These are phyloP conservation scores for Bugulina stolonifera DNA, from an alignment of 2,888 invertebrate genomes.

Conservation along the genomic window DNA sequence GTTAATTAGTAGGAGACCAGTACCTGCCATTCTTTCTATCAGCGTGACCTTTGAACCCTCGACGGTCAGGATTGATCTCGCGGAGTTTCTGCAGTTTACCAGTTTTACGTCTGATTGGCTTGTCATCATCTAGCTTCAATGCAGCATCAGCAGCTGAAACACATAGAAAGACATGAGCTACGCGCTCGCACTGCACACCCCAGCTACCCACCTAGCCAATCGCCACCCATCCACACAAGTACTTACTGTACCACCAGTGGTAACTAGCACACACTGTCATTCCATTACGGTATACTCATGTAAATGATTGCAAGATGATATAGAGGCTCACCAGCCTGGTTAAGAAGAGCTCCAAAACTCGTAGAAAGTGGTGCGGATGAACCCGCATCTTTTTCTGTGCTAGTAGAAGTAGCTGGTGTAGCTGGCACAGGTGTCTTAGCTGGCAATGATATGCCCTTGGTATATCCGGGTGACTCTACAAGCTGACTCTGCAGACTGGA, in stretches of 20 bases:
- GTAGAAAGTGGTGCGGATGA: background rate
- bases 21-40: too few relatives aligned
- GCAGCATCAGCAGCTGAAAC: background rate
- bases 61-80: background rate
- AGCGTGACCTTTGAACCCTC: background rate
- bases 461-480: too few relatives aligned
- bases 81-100: background rate
- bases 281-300: too few relatives aligned
- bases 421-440: background rate
- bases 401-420: background rate
- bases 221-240: too few relatives aligned
- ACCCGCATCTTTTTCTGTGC: background rate
- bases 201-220: too few relatives aligned
- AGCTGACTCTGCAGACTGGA: background rate
- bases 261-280: too few relatives aligned
- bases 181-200: too few relatives aligned
- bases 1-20: too few relatives aligned
- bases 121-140: background rate
- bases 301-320: too few relatives aligned
- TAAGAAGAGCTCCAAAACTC: slow-evolving; percentile 3
- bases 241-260: too few relatives aligned
- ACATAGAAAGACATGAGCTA: background rate
- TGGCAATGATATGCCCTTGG: too few relatives aligned
- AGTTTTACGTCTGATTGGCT: background rate
- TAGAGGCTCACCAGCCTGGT: background rate